Evolutionary conservation across 1,140 invertebrate species (phyloP).

Genomic region (Orius laevigatus): DNA sequence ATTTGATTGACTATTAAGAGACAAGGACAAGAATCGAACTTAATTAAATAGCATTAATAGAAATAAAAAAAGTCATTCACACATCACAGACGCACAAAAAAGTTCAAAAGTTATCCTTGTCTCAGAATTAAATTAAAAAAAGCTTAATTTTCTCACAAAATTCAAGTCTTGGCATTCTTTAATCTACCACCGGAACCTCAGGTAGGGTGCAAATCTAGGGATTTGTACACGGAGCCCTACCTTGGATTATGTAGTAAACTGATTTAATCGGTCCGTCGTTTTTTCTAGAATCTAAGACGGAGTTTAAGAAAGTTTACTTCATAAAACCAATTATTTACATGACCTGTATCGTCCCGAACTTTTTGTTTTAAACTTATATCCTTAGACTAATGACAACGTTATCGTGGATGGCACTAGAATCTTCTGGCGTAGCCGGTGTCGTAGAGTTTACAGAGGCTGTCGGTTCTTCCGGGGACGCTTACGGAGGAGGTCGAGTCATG

Average conservation of each 20-base stretch:
- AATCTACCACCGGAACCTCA: no score
- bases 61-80: conserved; percentile 10
- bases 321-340: background rate
- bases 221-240: no score
- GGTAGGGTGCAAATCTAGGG: no score
- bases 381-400: background rate
- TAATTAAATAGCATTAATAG: conserved; percentile 8
- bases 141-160: conserved; percentile 13
- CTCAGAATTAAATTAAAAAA: conserved; percentile 11
- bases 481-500: conserved; percentile 25
- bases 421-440: conserved; percentile 67
- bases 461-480: conserved; percentile 39
- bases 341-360: conserved; percentile 14
- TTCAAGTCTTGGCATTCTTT: conserved; percentile 7
- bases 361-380: background rate
- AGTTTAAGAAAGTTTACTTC: background rate
- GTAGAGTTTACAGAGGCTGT: conserved; percentile 71
- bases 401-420: conserved; percentile 38
- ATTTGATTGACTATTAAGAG: conserved; percentile 4
- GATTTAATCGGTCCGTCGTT: background rate
- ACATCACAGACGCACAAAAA: background rate
- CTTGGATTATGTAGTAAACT: no score
- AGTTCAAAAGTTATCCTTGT: conserved; percentile 19
- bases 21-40: conserved; percentile 19
- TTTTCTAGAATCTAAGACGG: background rate